Conservation (phyloP, 2,113 vertebrate genomes). For the Circaetus gallicus region DNA sequence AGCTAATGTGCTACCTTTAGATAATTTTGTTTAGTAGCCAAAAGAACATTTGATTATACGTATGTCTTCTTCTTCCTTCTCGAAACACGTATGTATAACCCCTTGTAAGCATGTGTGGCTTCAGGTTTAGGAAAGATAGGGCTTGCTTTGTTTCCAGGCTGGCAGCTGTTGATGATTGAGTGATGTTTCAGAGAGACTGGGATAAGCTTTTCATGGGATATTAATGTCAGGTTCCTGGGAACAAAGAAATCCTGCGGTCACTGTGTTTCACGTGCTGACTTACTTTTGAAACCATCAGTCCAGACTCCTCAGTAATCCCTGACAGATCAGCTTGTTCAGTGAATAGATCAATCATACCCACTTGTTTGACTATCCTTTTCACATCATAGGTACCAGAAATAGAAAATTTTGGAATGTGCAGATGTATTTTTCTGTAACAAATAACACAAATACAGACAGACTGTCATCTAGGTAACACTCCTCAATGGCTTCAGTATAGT, state of each 20-base stretch:
- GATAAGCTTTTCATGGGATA: neutral
- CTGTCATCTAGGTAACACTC: neutral
- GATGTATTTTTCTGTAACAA: slow-evolving; percentile 52
- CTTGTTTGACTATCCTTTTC: slow-evolving; percentile 64
- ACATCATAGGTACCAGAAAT: slow-evolving; percentile 78
- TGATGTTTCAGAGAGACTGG: neutral
- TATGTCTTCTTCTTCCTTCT: neutral
- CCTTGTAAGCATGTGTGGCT: neutral
- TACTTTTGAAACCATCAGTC: slow-evolving; percentile 84
- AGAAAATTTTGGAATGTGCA: slow-evolving; percentile 79
- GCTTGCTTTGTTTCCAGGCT: neutral
- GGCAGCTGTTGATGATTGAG: neutral
- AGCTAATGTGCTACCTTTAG: neutral
- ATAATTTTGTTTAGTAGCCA: neutral
- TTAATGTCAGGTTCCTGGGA: neutral
- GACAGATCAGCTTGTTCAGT: slow-evolving; percentile 75
- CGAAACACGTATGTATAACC: neutral
- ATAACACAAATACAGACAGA: neutral
- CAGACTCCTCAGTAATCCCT: slow-evolving; percentile 71
- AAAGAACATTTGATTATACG: neutral
- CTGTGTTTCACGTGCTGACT: neutral
- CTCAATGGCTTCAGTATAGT: neutral
- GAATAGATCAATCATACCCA: slow-evolving; percentile 85
- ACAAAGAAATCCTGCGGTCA: neutral
- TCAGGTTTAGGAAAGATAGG: neutral